Base-by-base conservation (phyloP, 2,797 vertebrate species). In the Zalophus californianus region DNA sequence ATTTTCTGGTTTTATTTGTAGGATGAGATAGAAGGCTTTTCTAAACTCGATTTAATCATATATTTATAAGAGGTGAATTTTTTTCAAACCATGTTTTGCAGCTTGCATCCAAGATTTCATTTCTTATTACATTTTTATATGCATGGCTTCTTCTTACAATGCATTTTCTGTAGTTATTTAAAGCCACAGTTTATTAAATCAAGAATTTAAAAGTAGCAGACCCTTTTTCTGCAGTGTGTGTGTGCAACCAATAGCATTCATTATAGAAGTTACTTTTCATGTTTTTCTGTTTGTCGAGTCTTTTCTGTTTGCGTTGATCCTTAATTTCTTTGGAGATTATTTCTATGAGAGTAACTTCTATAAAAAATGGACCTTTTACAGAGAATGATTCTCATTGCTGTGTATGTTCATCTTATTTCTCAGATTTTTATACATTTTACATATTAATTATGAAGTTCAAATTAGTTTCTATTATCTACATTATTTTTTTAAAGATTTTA, bases 161-260 rank as follows among this genome's bases (percentile, higher is more conserved):
- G 16, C 8, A 52, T 93, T 96, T 94, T 70, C 77, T 89, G 56
- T 21, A 44, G 44, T 86, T 80, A 92, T 54, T 94, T 92, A 89
- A 79, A 93, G 68, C 10, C 29, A 44, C 11, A n/a, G n/a, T 84
- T 93, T 90, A 96, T 95, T 92, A 97, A 91, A 86, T 90, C 23
- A n/a, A 50, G 66, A 91, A 86, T 92, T 89, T 83, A 90, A 97
- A 82, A 35, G 5, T 66, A 41, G 0, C 35, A 32, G 2, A n/a
- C 16, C 73, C 21, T 93, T 89, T 91, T 96, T 89, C 90, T 96
- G 58, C 29, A 85, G 11, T 44, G 21, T 64, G 11, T 18, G 15
- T 70, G 18, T 62, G 8, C 29, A 32, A 84, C 23, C 35, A 80
- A 73, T 6, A 77, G 29, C n/a, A 84, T 4, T 91, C 21, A 50